Evolutionary conservation across 23 tunicate genomes (phyloP).

Genomic region (Corella eumyota): DNA sequence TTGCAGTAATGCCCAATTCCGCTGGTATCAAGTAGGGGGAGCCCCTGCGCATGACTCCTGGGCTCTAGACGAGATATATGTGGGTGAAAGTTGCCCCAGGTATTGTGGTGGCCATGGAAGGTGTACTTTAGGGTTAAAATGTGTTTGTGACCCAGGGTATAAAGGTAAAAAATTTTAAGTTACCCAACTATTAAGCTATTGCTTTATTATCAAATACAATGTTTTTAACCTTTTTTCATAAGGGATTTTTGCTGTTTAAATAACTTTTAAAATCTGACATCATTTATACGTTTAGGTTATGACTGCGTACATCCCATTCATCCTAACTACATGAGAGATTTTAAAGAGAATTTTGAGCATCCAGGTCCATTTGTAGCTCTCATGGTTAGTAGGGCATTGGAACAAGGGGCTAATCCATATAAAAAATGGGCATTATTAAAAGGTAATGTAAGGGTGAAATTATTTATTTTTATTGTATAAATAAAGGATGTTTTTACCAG

Average conservation of each 20-base stretch:
- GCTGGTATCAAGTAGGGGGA: conserved; percentile 57
- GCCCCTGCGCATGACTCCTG: conserved; percentile 33
- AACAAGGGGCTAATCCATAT: too few species aligned
- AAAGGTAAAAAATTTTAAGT: too few species aligned
- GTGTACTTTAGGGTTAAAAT: conserved; percentile 25
- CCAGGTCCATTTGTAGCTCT: background rate
- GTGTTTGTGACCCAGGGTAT: conserved; percentile 65
- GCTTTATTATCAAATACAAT: too few species aligned
- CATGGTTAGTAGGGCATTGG: background rate
- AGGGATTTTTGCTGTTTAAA: too few species aligned
- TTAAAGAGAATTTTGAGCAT: conserved; percentile 49
- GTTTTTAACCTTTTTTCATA: too few species aligned
- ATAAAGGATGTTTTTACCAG: too few species aligned
- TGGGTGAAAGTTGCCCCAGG: conserved; percentile 74
- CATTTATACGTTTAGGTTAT: too few species aligned
- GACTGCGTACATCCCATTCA: conserved; percentile 6
- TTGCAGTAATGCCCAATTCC: conserved; percentile 66
- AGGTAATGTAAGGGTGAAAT: too few species aligned
- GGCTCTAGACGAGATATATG: conserved; percentile 78
- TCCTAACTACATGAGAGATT: conserved; percentile 19
- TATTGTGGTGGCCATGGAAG: conserved; percentile 71
- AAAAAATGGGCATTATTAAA: too few species aligned
- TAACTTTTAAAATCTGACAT: too few species aligned
- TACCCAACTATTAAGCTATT: too few species aligned
- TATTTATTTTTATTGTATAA: too few species aligned